phyloP scores from a whole-genome alignment of 2,888 invertebrate species.

The Nomada hirtipes region DNA sequence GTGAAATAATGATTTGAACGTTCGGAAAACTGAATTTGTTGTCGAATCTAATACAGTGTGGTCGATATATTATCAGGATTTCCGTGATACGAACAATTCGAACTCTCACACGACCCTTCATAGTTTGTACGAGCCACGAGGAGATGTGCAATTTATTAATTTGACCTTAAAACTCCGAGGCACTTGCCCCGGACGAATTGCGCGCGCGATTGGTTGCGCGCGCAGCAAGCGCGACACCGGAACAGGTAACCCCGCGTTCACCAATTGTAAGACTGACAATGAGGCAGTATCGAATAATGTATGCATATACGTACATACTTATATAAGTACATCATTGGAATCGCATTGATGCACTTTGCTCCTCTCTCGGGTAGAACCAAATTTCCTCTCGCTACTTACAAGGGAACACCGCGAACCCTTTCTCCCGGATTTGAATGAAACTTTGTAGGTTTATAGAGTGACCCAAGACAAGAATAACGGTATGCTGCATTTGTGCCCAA shows the following conservation, averaged over 20 bases:
- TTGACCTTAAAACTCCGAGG: slow-evolving; percentile 75
- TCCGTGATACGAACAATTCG: slow-evolving; percentile 52
- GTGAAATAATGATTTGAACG: too few species aligned
- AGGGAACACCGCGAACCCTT: too few species aligned
- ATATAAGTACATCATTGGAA: not conserved
- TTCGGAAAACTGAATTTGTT: not conserved
- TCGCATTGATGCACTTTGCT: not conserved
- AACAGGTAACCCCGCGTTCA: slow-evolving; percentile 50
- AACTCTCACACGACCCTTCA: slow-evolving; percentile 60
- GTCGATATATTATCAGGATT: slow-evolving; percentile 54
- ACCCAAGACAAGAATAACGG: too few species aligned
- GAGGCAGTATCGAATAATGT: not conserved
- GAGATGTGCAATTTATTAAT: slow-evolving; percentile 71
- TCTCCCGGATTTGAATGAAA: too few species aligned
- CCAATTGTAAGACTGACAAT: slow-evolving; percentile 26
- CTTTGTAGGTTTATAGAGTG: too few species aligned
- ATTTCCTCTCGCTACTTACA: too few species aligned
- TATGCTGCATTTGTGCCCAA: too few species aligned
- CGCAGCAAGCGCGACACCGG: slow-evolving; percentile 23
- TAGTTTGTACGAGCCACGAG: slow-evolving; percentile 46
- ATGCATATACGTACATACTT: too few species aligned
- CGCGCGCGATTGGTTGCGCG: slow-evolving; percentile 22
- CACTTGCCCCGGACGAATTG: slow-evolving; percentile 55
- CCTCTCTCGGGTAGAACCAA: too few species aligned
- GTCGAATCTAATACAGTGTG: not conserved